Base-by-base conservation (phyloP, 2,888 invertebrate species). In the Himalopsyche tibetana region DNA sequence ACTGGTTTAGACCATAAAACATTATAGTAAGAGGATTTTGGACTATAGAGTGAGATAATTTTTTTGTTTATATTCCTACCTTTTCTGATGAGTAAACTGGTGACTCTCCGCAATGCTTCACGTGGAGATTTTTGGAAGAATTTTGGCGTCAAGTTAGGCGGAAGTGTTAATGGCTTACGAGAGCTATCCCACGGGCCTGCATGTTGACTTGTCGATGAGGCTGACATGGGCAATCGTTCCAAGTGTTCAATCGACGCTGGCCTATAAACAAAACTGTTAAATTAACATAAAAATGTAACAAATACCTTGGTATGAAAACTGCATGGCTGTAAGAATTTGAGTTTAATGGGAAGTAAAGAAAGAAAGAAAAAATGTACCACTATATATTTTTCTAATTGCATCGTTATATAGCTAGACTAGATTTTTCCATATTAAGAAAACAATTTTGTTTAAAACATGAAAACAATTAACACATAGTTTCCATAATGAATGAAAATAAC, bases 91-190 rank as follows among this genome's bases (percentile, higher is more conserved):
- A 97, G 95, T 92, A 97, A 95, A 94, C 97, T 97, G 91, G 97
- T 97, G 90, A 97, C 97, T 92, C 97, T 95, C 90, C 97, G 94
- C 89, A 97, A 94, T 87, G 97, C 97, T 92, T 97, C 97, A 90
- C 97, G 94, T 82, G 97, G 97, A 89, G 97, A 97, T 92, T 96
- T 96, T 91, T 97, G 96, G 94, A 97, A 96, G 94, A 97, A 97
- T 92, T 97, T 97, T 90, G 97, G 97, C 89, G 97, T 97, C 90
- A 97, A 93, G 93, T 97, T 97, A 87, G 97, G 97, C 84, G 97
- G 97, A 90, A 97, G 93, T n/a, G 97, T 97, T 89, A 97, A 94
- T 6, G 97, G 97, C 91, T 97, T 97, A 90, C 97, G 94, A 89
- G 93, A 94, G 87, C 92, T 91, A 82, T 93, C 93, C 93, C 93